Evolutionary conservation across 2,888 invertebrate genomes (phyloP), one percentile per base, ranked within the genome.

Genomic region (Brachyopa scutellaris): DNA sequence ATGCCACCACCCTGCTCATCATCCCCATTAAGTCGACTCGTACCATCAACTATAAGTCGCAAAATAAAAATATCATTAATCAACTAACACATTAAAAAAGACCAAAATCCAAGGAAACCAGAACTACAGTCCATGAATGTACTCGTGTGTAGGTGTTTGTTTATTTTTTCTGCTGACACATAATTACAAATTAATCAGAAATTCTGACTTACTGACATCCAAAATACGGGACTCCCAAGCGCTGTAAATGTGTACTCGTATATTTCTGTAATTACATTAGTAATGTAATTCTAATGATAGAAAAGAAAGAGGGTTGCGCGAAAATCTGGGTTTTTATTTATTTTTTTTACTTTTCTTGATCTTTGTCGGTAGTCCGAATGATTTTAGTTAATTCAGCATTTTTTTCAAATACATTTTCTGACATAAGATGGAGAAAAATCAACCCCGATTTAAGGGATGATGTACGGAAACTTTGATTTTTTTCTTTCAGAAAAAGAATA

Each of bases 131-230:
- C 13, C n/a, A n/a, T n/a, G n/a, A n/a, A n/a, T n/a, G n/a, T n/a
- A n/a, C n/a, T n/a, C n/a, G n/a, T 7, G 8, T 31, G 4, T 59
- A n/a, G n/a, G n/a, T 49, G 17, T 9, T n/a, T 19, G n/a, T 8
- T 51, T 62, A n/a, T 40, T 19, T 29, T 80, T 77, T 73, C 29
- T 84, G 83, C 83, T 84, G 83, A 84, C 83, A 78, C 83, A 78
- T 78, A 84, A 84, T 84, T 69, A 84, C 83, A 78, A 84, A 78
- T 78, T 78, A 78, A 84, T 84, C 83, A 78, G 51, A 64, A 84
- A 59, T 84, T 67, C 69, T 31, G 55, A 70, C 55, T 61, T 67
- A 51, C 40, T 67, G 49, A 13, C 51, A 66, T 64, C 62, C n/a
- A 47, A 73, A 73, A 73, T 73, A 47, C 55, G 19, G 62, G 64